These are phyloP conservation scores for Mastigias papua DNA, from an alignment of 30 jellyfish, hydroid and myxozoan species.

Conservation along the genomic window DNA sequence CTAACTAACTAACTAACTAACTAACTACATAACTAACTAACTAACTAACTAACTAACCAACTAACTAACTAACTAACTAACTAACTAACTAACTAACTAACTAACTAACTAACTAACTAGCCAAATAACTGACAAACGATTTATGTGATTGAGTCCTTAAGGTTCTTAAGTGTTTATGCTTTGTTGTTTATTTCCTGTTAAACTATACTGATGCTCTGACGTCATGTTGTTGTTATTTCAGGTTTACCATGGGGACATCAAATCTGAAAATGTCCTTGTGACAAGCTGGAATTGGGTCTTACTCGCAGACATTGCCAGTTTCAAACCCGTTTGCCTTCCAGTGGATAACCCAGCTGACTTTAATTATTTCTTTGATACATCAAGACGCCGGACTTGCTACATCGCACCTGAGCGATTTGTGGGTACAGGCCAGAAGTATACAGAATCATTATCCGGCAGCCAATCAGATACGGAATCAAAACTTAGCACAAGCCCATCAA, in stretches of 20 bases:
- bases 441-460: constrained; percentile 42
- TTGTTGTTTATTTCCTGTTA: no score
- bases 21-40: no score
- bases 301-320: constrained; percentile 94
- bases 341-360: constrained; percentile 98
- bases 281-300: constrained; percentile 97
- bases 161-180: no score
- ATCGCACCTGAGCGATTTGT: constrained; percentile 98
- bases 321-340: constrained; percentile 95
- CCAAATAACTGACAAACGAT: no score
- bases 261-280: constrained; percentile 90
- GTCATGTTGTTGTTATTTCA: not conserved
- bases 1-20: no score
- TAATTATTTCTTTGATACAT: constrained; percentile 97
- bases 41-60: no score
- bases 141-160: no score
- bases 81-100: no score
- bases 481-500: constrained; percentile 68
- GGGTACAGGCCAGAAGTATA: constrained; percentile 78
- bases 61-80: no score
- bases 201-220: no score
- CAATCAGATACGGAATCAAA: constrained; percentile 50
- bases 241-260: constrained; percentile 98
- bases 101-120: no score
- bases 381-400: constrained; percentile 96